phyloP scores from a whole-genome alignment of 2,888 invertebrate species.

The Campopleginae sp. region DNA sequence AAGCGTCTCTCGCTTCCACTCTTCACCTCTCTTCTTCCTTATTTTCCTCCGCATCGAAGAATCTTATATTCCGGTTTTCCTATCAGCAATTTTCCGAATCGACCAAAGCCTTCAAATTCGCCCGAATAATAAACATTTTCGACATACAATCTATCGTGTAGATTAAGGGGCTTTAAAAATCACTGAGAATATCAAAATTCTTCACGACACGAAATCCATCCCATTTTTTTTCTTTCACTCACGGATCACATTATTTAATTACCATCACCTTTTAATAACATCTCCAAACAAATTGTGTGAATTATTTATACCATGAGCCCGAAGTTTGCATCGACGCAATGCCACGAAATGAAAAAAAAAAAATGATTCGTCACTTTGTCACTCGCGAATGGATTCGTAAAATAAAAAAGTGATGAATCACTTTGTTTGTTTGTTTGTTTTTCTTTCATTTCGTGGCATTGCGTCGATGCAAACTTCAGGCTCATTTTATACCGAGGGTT shows the following conservation, averaged over 20 bases:
- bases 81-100: slow-evolving; percentile 57
- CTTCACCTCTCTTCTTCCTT: slow-evolving; percentile 53
- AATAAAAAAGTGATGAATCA: too few relatives aligned
- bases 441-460: too few relatives aligned
- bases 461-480: too few relatives aligned
- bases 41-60: slow-evolving; percentile 25
- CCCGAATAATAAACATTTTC: slow-evolving; percentile 21
- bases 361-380: too few relatives aligned
- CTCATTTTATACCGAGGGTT: slow-evolving; percentile 36
- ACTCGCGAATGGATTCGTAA: too few relatives aligned
- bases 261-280: background rate
- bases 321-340: too few relatives aligned
- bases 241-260: background rate
- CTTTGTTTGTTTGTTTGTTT: too few relatives aligned
- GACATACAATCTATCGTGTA: background rate
- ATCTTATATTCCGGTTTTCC: slow-evolving; percentile 38
- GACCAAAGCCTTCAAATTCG: slow-evolving; percentile 25
- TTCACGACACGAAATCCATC: background rate
- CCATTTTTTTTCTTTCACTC: background rate
- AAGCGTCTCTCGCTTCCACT: slow-evolving; percentile 74
- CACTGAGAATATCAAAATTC: background rate
- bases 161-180: background rate
- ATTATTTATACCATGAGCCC: too few relatives aligned
- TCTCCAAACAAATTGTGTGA: slow-evolving; percentile 3
- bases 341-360: too few relatives aligned